A percentile compares a stretch with the other conserved stretches of the same genome.
Evolutionary conservation across 2,113 vertebrate species (phyloP).

Genomic region (Xyrauchen texanus): DNA sequence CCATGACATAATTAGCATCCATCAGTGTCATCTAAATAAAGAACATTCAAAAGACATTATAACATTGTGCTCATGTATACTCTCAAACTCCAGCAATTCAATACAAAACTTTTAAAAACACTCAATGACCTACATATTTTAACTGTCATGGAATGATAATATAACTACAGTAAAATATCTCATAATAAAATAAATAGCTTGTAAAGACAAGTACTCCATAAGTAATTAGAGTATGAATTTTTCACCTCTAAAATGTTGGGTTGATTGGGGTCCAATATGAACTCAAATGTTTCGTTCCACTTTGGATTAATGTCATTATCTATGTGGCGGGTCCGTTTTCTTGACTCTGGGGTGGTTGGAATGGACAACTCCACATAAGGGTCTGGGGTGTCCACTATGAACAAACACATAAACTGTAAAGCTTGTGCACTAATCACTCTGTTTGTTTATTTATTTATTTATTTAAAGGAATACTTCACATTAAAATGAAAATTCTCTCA

Average conservation of each 20-base stretch:
- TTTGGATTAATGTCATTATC: constrained; percentile 90
- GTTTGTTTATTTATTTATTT: no score
- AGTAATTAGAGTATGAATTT: neutral
- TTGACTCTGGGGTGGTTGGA: constrained; percentile 86
- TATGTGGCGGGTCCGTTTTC: constrained; percentile 89
- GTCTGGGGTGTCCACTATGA: constrained; percentile 95
- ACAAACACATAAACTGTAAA: constrained; percentile 24
- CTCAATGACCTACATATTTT: no score
- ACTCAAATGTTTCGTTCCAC: constrained; percentile 93
- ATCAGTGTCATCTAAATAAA: constrained; percentile 86
- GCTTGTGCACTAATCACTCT: neutral
- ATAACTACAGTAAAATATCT: no score
- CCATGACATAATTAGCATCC: constrained; percentile 98
- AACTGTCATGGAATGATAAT: no score
- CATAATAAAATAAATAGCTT: neutral
- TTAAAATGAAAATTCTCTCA: no score
- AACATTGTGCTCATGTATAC: no score
- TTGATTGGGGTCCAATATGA: constrained; percentile 93
- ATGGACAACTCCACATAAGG: constrained; percentile 95
- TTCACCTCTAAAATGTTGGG: constrained; percentile 89
- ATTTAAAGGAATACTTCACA: no score
- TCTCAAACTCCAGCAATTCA: neutral
- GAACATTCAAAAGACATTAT: neutral
- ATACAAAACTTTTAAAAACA: no score
- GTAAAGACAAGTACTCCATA: no score